Evolutionary conservation across 1,140 invertebrate genomes (phyloP), one percentile per base, ranked within the genome.

Genomic region (Atopsyche davidsoni): DNA sequence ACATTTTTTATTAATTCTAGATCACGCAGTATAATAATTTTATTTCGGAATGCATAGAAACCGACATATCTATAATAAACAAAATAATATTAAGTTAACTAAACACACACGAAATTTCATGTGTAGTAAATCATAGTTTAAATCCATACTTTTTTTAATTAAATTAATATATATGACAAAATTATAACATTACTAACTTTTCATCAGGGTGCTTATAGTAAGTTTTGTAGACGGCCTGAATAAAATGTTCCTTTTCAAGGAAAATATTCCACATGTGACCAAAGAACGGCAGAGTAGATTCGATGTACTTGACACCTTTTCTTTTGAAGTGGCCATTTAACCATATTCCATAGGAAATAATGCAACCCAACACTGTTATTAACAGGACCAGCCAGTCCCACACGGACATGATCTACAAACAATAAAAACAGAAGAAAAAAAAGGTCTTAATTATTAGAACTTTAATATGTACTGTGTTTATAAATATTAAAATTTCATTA

Each of bases 1-100:
- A 82, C 62, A 35, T 71, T 64, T 53, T 72, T 78, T 4, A 81
- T 72, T 3, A 79, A 22, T 21, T 80, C 75, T 2, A 71, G 68
- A 63, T 81, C 78, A 39, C 69, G 66, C 0, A 81, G 17, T 16
- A 80, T 56, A 2, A 80, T 57, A 6, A 63, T 53, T 0, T 78
- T 76, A 3, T 56, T 62, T 0, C 62, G 51, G 36, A 78, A 68
- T 14, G 75, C 72, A 45, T 68, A 77, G 4, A 71, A 60, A 1
- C 69, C 77, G 0, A 66, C 59, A 46, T 77, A 64, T 55, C 73
- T 75, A 44, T 31, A 63, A 64, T 18, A 40, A 18, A 34, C 34
- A 28, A 28, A 6, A 28, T 28, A 6, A 28, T 28, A 7, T 7
- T 28, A 7, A 7, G n/a, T 28, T 28, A n/a, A 28, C 24, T n/a